These are phyloP conservation scores for Drosophila rellima DNA, from an alignment of 2,888 invertebrate species.

Conservation along the genomic window DNA sequence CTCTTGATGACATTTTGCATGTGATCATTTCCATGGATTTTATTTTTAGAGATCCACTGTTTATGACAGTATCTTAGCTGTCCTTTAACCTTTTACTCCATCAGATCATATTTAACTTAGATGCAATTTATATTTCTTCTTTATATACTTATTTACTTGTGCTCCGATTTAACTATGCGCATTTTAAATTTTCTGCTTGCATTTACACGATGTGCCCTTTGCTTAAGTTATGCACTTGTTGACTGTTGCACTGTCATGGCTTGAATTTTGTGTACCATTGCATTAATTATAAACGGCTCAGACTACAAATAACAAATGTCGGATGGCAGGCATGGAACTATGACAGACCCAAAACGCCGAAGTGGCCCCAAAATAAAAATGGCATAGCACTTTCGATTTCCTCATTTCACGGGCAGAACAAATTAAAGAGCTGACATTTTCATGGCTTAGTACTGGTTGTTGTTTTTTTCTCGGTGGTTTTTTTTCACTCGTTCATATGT, in stretches of 20 bases:
- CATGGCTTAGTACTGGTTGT: slow-evolving; percentile 25
- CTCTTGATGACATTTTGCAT: slow-evolving; percentile 16
- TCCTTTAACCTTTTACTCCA: neutral
- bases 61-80: neutral
- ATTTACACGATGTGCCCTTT: slow-evolving; percentile 67
- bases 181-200: slow-evolving; percentile 59
- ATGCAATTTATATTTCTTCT: neutral
- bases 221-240: slow-evolving; percentile 57
- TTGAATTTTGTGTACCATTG: slow-evolving; percentile 60
- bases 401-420: slow-evolving; percentile 57
- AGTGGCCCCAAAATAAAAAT: slow-evolving; percentile 48
- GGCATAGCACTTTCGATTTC: slow-evolving; percentile 78
- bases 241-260: slow-evolving; percentile 16
- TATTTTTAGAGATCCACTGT: neutral
- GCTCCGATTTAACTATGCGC: slow-evolving; percentile 8
- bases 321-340: slow-evolving; percentile 5
- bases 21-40: slow-evolving; percentile 24
- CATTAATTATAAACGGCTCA: slow-evolving; percentile 73
- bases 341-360: slow-evolving; percentile 33
- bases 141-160: neutral
- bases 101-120: neutral
- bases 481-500: slow-evolving; percentile 26
- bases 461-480: slow-evolving; percentile 8
- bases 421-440: slow-evolving; percentile 56
- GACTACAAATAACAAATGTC: slow-evolving; percentile 29